Base-by-base conservation (phyloP, 53 echinoderm and acorn worm species). In the Pentamera pediparva region DNA sequence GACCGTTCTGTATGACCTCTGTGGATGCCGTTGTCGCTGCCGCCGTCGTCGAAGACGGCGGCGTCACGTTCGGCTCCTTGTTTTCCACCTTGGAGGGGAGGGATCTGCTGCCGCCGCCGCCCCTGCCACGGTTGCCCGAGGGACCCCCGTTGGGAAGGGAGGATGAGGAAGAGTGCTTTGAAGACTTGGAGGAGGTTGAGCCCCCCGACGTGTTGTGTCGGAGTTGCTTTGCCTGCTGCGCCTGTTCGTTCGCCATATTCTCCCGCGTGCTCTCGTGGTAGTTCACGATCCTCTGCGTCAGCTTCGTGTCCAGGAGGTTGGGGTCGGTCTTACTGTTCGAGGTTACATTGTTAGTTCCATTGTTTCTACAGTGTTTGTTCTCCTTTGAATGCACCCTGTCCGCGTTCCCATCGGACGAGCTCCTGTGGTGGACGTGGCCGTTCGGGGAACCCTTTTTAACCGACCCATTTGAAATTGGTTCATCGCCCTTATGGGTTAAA, bases 221-320 rank as follows among this genome's bases (percentile, higher is more conserved):
- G 47, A 88, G 77, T 54, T 92, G 89, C 69, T 90, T 90, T 8
- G 82, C 86, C 11, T 73, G 75, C 56, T 82, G 92, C 52, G 85
- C 84, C 85, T 90, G 91, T 65, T 98, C 98, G 50, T 98, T 98
- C 47, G 84, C 92, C 35, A 98, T 77, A 72, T 98, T 98, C 71
- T 98, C 98, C 70, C 85, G 86, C 36, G 89, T 80, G 58, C 85
- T 88, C 31, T 98, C 91, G 41, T 87, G 89, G 55, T 92, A 88
- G 61, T 94, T 94, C 76, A 94, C 94, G 74, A 83, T 89, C 65
- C 85, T 84, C 60, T 75, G 89, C 29, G 90, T 80, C 39, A 92
- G 89, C 65, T 92, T 98, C 67, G 88, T 81, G 54, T 98, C 98
- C 81, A 88, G 64, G 38, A 86, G 80, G 75, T 98, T 85, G 15